These are phyloP conservation scores for Desoria tigrina DNA, from an alignment of 2,888 invertebrate species.

Conservation along the genomic window DNA sequence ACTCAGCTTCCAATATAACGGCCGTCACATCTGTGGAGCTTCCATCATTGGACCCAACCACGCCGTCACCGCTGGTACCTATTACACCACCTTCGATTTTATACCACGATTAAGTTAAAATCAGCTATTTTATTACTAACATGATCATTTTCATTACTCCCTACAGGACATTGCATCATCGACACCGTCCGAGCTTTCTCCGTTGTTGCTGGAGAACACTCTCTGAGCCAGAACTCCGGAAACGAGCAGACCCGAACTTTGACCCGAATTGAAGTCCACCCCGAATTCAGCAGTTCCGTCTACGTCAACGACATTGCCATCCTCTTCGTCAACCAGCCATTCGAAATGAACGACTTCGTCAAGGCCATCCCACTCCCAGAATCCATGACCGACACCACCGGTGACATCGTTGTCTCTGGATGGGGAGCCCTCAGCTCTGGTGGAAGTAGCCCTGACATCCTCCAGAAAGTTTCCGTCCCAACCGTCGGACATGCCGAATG, in stretches of 20 bases:
- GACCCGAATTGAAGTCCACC: conserved; percentile 33
- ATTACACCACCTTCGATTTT: too few relatives aligned
- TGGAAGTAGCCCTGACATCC: conserved; percentile 20
- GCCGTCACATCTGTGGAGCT: conserved; percentile 22
- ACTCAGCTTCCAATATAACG: too few relatives aligned
- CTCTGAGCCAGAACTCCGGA: conserved; percentile 15
- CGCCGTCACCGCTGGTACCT: conserved; percentile 14
- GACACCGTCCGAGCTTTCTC: conserved; percentile 5
- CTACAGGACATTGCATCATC: conserved; percentile 34
- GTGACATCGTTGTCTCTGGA: conserved; percentile 41
- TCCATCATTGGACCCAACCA: conserved; percentile 5
- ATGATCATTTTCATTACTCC: conserved; percentile 1
- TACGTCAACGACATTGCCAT: conserved; percentile 51
- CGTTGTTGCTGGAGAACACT: conserved; percentile 39
- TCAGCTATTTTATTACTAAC: neutral
- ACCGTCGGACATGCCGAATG: conserved; percentile 41
- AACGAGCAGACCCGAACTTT: conserved; percentile 30
- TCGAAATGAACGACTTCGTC: conserved; percentile 38
- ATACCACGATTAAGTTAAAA: too few relatives aligned
- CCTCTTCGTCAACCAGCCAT: conserved; percentile 31
- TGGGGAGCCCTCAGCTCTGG: conserved; percentile 46
- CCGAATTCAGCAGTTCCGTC: conserved; percentile 32
- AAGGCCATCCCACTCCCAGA: conserved; percentile 46
- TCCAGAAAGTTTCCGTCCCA: conserved; percentile 45
- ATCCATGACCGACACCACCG: conserved; percentile 21